Base-by-base conservation (phyloP, 2,113 vertebrate genomes). In the Aramus guarauna region DNA sequence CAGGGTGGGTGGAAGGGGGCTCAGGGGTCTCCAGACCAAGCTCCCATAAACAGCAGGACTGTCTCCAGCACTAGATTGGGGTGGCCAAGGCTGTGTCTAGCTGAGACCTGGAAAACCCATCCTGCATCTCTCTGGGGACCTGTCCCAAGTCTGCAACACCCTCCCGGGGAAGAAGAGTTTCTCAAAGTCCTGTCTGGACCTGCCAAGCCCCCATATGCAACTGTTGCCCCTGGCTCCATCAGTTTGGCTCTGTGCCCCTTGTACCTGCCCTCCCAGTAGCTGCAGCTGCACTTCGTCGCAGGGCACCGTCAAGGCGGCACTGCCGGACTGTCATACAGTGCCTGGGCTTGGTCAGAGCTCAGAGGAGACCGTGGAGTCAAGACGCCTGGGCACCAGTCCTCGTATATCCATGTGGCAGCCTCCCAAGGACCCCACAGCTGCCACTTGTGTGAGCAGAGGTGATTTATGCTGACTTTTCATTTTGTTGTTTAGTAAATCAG, bases 401-500 rank as follows among this genome's bases (percentile, higher is more conserved):
- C 0, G 0, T 52, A 18, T 17, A 43, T 68, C 53, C 63, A 24
- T 30, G 66, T 39, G 92, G 83, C 80, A 27, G 52, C 45, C 68
- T 95, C 88, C 58, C 69, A 78, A 67, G 85, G 80, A 86, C 72
- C 77, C 66, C 71, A 60, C 56, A 86, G 88, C 92, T 91, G 94
- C 78, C 94, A 85, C 92, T 88, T 69, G 64, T 94, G 90, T 18
- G 81, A 77, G 88, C 78, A 86, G 87, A 62, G 64, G 78, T 93
- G 93, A 95, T 96, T 96, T 92, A 88, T 95, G 96, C 87, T 85
- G 89, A 94, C 52, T 92, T 90, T 93, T 95, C 93, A 64, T 90
- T 94, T 45, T 92, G 88, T 95, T 96, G 78, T 96, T 94, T 77
- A 95, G 96, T 91, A 94, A 94, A 97, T 94, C 63, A 92, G 84